Evolutionary conservation across 2,113 vertebrate species (phyloP), one percentile per base, ranked within the genome.

Genomic region (Barnardius zonarius): DNA sequence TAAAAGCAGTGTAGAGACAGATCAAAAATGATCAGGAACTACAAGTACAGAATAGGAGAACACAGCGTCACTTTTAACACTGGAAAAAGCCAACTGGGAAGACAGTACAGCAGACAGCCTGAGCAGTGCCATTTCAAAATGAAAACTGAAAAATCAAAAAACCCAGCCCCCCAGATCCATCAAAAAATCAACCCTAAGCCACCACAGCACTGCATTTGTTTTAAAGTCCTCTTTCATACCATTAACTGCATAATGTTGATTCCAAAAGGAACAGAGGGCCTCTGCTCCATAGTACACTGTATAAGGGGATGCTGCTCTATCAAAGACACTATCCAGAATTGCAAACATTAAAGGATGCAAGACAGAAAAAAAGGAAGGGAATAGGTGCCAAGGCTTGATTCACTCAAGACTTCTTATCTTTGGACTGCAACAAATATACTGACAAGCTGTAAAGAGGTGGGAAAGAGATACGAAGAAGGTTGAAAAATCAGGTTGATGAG

Each of bases 1-100:
- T 93, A 61, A 94, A 95, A 86, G 35, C n/a, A 92, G 61, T 44
- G 39, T 90, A 59, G 30, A 81, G 59, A 85, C 70, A 88, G 81
- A 86, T 86, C 46, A 93, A 92, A 95, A 96, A 72, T 25, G 4
- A 94, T 90, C 64, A 78, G 69, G 83, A 95, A 85, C 70, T 91
- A 41, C 33, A 73, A 90, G 87, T 74, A 90, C 90, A 74, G 64
- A 96, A 88, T 15, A 79, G 64, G 83, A 93, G 84, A 95, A 83
- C 48, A 75, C 24, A 74, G 72, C 76, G 86, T 63, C 76, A 57
- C 55, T 91, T 96, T 86, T 64, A 88, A 79, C 48, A 72, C 30
- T 57, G 51, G 64, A 73, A 76, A 93, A 94, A 77, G 62, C 77
- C 86, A 95, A 37, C 66, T 73, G 80, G 69, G 66, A 90, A 86